Percentiles rank a stretch among this genome's conserved stretches.
These are phyloP conservation scores for Agapornis roseicollis DNA, from an alignment of 2,113 vertebrate genomes.

Conservation along the genomic window DNA sequence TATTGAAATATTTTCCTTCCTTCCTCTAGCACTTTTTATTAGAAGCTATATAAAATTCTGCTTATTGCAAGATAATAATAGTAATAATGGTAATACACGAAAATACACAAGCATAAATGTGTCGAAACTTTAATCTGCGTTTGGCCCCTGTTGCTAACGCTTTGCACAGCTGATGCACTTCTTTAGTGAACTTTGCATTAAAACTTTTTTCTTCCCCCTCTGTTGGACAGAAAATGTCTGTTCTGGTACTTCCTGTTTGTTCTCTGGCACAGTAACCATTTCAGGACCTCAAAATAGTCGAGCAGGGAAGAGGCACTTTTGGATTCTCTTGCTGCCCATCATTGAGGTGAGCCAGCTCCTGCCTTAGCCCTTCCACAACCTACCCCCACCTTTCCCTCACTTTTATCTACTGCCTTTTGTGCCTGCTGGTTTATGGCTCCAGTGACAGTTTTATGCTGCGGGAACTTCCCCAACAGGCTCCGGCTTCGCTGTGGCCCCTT, in stretches of 20 bases:
- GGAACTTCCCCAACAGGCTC: background rate
- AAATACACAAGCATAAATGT: background rate
- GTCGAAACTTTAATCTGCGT: accelerated
- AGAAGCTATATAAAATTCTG: background rate
- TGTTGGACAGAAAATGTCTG: background rate
- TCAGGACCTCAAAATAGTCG: background rate
- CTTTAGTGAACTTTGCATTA: background rate
- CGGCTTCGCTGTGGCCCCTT: accelerated
- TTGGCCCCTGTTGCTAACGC: background rate
- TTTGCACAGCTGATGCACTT: background rate
- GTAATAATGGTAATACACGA: background rate
- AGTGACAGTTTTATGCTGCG: accelerated
- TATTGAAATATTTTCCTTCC: background rate
- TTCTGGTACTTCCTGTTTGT: background rate
- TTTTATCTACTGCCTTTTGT: accelerated
- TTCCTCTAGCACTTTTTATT: background rate
- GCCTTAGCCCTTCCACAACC: background rate
- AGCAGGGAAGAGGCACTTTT: background rate
- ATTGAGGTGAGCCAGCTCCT: accelerated
- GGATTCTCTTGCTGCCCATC: background rate
- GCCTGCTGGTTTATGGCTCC: accelerated
- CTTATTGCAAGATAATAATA: background rate
- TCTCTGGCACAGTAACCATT: background rate
- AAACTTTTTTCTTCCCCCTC: background rate
- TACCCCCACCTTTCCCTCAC: accelerated